Base-by-base conservation (phyloP, 2,888 invertebrate genomes). In the Conops quadrifasciatus region DNA sequence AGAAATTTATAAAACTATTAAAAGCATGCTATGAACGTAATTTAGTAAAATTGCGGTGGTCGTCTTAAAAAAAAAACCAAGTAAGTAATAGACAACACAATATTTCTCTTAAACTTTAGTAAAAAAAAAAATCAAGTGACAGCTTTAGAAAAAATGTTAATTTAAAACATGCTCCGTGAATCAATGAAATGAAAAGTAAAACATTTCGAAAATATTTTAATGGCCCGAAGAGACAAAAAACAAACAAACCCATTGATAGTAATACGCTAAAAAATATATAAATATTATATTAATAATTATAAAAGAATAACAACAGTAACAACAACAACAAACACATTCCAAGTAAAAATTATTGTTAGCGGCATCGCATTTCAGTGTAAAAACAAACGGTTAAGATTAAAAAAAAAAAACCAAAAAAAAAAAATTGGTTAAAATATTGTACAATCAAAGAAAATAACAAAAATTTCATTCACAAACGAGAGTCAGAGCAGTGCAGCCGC, bases 391-490 rank as follows among this genome's bases (percentile, higher is more conserved):
- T 67, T 65, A 68, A 47, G 65, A 72, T 74, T 72, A 72, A 75
- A 74, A 73, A 70, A 63, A 70, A 64, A 71, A 75, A 72, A 74
- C 72, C 71, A 69, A 72, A 58, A 73, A 66, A 70, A 53, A 70
- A 60, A 72, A 73, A 36, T 36, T 36, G 4, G 36, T 36, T 36
- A 36, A 36, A 36, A 36, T 9, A n/a, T n/a, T n/a, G n/a, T n/a
- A 36, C 36, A 36, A 36, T 36, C 56, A 72, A 65, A 75, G 76
- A 72, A 75, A 76, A 79, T 77, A 78, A 80, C 75, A 80, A 78
- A 74, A 81, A 79, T 74, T 77, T 78, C 80, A 81, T 79, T 80
- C 78, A 79, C 77, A 70, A 69, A 71, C 75, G 73, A 72, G 67
- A 73, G 75, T n/a, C n/a, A 73, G 72, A 69, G 69, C 28, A 30